phyloP scores from a whole-genome alignment of 2,888 invertebrate species.

The Abrostola tripartita region DNA sequence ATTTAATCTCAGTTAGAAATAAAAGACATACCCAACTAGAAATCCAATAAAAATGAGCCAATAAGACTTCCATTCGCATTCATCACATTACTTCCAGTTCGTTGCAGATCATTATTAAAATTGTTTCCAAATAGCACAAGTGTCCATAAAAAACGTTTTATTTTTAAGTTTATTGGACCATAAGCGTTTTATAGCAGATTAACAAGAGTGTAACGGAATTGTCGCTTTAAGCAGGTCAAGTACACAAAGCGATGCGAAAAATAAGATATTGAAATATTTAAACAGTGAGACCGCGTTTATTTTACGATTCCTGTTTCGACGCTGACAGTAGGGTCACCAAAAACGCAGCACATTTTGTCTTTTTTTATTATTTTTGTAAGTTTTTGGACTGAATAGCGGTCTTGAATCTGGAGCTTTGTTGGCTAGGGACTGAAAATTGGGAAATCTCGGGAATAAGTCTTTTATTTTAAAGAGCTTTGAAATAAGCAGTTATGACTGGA shows the following conservation, averaged over 20 bases:
- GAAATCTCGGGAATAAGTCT: too few species aligned
- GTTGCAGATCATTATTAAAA: constrained; percentile 44
- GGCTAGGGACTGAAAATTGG: too few species aligned
- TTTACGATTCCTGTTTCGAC: constrained; percentile 52
- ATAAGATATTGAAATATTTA: constrained; percentile 53
- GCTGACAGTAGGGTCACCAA: constrained; percentile 20
- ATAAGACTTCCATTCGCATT: constrained; percentile 25
- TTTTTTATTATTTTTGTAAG: too few species aligned
- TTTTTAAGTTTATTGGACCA: constrained; percentile 32
- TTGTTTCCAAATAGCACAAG: constrained; percentile 34
- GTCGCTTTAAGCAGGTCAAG: constrained; percentile 43
- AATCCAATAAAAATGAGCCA: neutral
- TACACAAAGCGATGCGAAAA: constrained; percentile 32
- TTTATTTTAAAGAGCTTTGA: too few species aligned
- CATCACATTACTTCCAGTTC: constrained; percentile 22
- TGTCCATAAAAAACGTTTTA: constrained; percentile 41
- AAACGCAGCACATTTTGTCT: too few species aligned
- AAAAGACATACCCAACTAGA: neutral
- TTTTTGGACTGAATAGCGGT: too few species aligned
- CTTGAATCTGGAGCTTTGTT: too few species aligned
- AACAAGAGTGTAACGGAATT: constrained; percentile 35
- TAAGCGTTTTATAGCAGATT: constrained; percentile 43
- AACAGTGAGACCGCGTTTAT: constrained; percentile 44
- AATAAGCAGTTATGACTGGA: too few species aligned
- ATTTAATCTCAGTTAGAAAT: neutral